Conservation (phyloP, 2,888 invertebrate genomes). For the Poecilobothrus nobilitatus region DNA sequence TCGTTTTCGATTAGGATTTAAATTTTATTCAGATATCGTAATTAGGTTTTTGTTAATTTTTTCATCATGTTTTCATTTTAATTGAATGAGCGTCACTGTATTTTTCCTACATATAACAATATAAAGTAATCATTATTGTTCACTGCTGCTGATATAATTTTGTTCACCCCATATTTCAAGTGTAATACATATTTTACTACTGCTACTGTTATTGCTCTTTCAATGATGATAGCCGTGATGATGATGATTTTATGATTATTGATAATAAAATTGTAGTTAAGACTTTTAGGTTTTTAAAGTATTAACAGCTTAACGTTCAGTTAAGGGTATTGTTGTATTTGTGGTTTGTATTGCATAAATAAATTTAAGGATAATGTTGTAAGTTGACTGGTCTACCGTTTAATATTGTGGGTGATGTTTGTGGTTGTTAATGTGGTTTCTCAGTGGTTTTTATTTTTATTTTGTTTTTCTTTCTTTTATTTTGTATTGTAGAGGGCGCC, state of each 20-base stretch:
- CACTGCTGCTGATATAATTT: no score
- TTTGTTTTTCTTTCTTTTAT: background rate
- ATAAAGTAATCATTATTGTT: no score
- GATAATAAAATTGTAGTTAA: background rate
- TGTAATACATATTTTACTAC: no score
- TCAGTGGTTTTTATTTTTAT: background rate
- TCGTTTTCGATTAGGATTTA: no score
- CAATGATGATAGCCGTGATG: no score
- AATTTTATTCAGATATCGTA: no score
- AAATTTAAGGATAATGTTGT: background rate
- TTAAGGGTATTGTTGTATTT: background rate
- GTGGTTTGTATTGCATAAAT: background rate
- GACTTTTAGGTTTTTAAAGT: background rate
- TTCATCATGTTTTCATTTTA: no score
- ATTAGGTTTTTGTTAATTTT: no score
- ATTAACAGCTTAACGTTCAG: background rate
- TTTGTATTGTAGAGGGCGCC: background rate
- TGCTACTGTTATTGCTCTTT: no score
- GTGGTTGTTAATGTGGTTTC: background rate
- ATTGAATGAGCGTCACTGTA: no score
- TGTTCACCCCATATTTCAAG: no score
- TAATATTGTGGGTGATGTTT: conserved; percentile 4
- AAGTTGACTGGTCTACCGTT: background rate
- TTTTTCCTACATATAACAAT: no score
- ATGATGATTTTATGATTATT: background rate